A percentile compares a stretch with the other conserved stretches of the same genome.
Conservation (phyloP, 2,113 vertebrate species). For the Cichladusa arquata region DNA sequence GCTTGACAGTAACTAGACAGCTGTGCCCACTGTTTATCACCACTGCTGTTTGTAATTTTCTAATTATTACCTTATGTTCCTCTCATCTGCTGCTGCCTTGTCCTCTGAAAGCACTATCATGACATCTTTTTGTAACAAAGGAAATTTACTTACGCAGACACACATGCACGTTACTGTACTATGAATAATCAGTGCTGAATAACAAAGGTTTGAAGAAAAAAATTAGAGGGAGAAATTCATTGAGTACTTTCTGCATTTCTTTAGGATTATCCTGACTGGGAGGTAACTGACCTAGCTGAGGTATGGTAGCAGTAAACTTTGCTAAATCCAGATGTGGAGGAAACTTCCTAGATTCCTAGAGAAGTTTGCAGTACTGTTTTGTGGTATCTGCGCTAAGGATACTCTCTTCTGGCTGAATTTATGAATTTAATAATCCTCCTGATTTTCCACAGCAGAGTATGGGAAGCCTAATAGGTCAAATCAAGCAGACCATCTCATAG, state of each 20-base stretch:
- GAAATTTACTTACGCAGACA: not conserved
- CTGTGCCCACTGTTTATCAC: slow-evolving; percentile 17
- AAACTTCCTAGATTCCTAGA: not conserved
- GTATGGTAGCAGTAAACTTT: not conserved
- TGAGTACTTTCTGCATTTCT: not conserved
- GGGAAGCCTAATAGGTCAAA: not conserved
- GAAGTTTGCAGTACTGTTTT: not conserved
- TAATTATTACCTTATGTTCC: slow-evolving; percentile 53
- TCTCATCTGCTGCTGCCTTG: not conserved
- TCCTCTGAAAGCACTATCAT: not conserved
- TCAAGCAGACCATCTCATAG: not conserved
- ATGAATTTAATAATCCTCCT: not conserved
- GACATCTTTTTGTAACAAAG: not conserved
- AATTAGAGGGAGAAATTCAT: not conserved
- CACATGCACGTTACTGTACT: not conserved
- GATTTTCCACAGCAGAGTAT: not conserved
- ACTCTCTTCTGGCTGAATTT: not conserved
- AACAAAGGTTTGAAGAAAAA: not conserved
- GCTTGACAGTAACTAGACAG: not conserved
- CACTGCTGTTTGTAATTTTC: not conserved
- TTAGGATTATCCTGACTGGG: not conserved
- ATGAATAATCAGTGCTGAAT: not conserved
- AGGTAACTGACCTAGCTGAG: not conserved
- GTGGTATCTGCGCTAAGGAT: not conserved
- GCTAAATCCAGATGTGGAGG: not conserved